Evolutionary conservation across 2,113 vertebrate genomes (phyloP).

Genomic region (Plotosus lineatus): DNA sequence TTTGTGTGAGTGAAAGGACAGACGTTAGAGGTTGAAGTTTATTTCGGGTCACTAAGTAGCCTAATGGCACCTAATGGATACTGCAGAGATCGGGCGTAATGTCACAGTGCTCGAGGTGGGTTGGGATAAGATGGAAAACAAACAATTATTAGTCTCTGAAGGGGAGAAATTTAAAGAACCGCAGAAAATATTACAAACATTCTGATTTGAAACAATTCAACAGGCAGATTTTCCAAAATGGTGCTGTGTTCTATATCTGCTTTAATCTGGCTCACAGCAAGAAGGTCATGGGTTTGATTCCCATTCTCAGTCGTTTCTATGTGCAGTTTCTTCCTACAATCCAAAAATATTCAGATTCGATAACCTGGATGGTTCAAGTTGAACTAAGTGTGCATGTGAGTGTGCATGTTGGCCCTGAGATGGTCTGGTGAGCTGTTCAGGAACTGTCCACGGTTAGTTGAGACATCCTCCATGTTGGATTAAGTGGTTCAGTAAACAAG

Average conservation of each 20-base stretch:
- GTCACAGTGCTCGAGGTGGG: neutral
- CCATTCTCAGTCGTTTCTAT: no score
- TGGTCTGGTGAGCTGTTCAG: no score
- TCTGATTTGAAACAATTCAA: neutral
- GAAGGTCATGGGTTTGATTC: no score
- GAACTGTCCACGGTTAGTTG: no score
- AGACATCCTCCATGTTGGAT: no score
- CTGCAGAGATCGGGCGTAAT: conserved; percentile 23
- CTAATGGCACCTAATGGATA: neutral
- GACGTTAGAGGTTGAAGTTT: conserved; percentile 4
- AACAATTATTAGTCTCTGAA: neutral
- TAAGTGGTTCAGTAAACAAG: no score
- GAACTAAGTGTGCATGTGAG: no score
- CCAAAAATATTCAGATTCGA: no score
- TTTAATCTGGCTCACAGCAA: neutral
- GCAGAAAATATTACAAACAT: neutral
- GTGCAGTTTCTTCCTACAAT: no score
- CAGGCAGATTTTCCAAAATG: neutral
- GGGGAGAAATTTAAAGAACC: neutral
- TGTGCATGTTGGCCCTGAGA: no score
- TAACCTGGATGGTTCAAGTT: no score
- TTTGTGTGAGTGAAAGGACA: neutral
- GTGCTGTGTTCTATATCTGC: neutral
- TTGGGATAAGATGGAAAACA: neutral
- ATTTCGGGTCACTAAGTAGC: neutral